Conservation (phyloP, 2,888 invertebrate genomes). For the Troilus luridus region DNA sequence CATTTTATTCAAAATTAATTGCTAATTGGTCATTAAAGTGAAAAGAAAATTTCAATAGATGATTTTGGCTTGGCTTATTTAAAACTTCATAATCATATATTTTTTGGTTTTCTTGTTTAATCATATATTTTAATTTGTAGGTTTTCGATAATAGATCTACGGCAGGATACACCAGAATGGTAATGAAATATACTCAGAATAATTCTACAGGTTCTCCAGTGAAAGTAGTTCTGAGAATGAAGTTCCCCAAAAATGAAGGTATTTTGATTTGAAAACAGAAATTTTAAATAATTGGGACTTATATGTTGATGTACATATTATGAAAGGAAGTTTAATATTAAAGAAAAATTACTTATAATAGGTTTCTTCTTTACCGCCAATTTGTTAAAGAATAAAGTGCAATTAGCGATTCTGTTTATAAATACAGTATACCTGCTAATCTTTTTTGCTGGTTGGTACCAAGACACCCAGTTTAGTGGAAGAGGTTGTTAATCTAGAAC, state of each 20-base stretch:
- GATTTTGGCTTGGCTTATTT: no score
- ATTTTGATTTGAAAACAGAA: not conserved
- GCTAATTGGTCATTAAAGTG: no score
- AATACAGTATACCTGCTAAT: no score
- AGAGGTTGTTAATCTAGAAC: no score
- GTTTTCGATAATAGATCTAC: slow-evolving; percentile 28
- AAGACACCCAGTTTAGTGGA: no score
- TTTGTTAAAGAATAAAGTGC: no score
- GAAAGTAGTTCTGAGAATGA: slow-evolving; percentile 41
- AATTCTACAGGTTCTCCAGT: not conserved
- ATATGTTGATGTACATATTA: not conserved
- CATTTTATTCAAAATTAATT: no score
- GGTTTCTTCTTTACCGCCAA: no score
- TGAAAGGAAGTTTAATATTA: not conserved
- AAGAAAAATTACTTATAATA: not conserved
- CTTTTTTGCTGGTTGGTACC: no score
- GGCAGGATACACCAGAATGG: not conserved
- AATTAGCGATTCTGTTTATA: no score
- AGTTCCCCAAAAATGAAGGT: slow-evolving; percentile 43
- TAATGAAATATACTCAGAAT: not conserved
- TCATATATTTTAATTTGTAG: not conserved
- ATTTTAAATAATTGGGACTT: not conserved
- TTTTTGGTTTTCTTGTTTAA: not conserved
- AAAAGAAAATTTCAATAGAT: no score
- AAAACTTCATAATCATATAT: not conserved